phyloP scores from a whole-genome alignment of 2,888 invertebrate species.

The Agonopterix alstromeriana region DNA sequence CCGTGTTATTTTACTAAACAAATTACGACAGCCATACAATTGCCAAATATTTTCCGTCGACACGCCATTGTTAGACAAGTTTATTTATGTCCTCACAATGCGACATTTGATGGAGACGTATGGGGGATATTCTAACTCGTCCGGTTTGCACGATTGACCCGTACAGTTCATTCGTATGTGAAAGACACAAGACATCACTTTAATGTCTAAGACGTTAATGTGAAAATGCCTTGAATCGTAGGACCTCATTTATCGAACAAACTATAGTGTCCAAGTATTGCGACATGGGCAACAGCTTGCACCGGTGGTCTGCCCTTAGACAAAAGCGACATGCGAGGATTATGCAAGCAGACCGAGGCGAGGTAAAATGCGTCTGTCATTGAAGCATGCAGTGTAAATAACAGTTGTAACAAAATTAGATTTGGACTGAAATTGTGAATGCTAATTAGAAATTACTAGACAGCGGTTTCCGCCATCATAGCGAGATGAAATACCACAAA shows the following conservation, averaged over 20 bases:
- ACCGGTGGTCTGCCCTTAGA: slow-evolving; percentile 14
- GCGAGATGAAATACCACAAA: too few species aligned
- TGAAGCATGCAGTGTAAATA: too few species aligned
- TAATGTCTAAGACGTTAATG: too few species aligned
- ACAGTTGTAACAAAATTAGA: too few species aligned
- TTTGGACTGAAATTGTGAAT: too few species aligned
- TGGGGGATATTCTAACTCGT: slow-evolving; percentile 1
- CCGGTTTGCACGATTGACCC: slow-evolving; percentile 4
- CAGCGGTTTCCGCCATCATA: too few species aligned
- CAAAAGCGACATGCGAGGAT: slow-evolving; percentile 19
- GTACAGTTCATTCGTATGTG: background rate
- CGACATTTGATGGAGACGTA: slow-evolving; percentile 7
- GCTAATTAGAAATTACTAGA: too few species aligned
- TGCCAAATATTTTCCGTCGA: slow-evolving; percentile 1
- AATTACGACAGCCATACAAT: background rate
- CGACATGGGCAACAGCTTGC: background rate
- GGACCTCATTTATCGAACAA: too few species aligned
- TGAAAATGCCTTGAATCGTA: background rate
- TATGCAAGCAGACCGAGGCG: background rate
- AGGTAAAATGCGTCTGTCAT: too few species aligned
- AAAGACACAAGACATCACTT: background rate
- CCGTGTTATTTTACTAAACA: background rate
- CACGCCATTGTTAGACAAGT: slow-evolving; percentile 3
- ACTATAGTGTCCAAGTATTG: background rate
- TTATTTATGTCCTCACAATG: slow-evolving; percentile 7